Percentiles rank a stretch among this genome's conserved stretches.
Conservation (phyloP, 2,797 vertebrate genomes). For the Pogoniulus pusillus region DNA sequence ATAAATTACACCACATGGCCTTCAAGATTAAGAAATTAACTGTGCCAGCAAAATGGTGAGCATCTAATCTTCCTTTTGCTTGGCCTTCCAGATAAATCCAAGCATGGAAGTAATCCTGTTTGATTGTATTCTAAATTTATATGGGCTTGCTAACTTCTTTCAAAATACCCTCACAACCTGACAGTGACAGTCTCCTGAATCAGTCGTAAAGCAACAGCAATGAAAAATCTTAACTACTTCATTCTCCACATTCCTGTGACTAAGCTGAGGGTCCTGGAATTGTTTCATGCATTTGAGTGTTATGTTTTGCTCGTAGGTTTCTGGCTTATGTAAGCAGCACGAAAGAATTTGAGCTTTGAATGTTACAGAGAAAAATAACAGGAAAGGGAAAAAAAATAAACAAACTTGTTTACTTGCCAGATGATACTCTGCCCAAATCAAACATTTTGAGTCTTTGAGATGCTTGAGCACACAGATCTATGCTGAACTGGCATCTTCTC, state of each 20-base stretch:
- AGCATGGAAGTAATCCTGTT: slow-evolving; percentile 1
- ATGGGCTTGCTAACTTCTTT: background rate
- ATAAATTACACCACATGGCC: background rate
- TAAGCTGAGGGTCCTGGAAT: background rate
- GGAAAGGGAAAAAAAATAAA: background rate
- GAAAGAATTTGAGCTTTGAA: background rate
- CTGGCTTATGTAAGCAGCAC: background rate
- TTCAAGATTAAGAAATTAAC: background rate
- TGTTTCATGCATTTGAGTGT: background rate
- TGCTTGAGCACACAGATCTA: background rate
- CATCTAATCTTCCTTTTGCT: slow-evolving; percentile 6
- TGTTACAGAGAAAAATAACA: background rate
- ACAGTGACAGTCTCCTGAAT: background rate
- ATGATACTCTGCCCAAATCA: background rate
- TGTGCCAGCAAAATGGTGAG: background rate
- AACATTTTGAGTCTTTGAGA: background rate
- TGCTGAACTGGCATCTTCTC: background rate
- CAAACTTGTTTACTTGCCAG: background rate
- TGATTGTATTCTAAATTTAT: slow-evolving; percentile 34
- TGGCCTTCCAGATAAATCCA: slow-evolving; percentile 36
- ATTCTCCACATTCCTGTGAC: background rate
- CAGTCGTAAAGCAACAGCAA: background rate
- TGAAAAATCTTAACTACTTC: background rate
- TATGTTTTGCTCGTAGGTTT: background rate
- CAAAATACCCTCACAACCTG: background rate